Conservation (phyloP, 2,888 invertebrate species). For the Erebia ligea region DNA sequence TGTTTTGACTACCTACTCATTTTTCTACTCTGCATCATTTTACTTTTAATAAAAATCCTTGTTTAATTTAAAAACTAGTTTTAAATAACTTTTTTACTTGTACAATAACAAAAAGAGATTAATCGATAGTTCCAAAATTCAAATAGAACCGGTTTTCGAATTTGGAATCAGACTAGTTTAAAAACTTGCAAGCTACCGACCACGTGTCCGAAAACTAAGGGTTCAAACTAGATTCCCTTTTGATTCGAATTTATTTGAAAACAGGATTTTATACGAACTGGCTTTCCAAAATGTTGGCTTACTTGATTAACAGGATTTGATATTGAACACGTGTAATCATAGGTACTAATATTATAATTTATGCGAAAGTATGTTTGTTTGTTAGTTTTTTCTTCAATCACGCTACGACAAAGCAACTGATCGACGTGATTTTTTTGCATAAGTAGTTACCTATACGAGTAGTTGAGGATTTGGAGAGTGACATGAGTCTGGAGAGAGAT, state of each 20-base stretch:
- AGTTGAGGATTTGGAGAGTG: too few relatives aligned
- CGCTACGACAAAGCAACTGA: too few relatives aligned
- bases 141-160: constrained; percentile 46
- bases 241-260: constrained; percentile 48
- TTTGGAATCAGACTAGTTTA: constrained; percentile 44
- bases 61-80: constrained; percentile 8
- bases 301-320: constrained; percentile 38
- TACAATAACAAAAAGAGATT: constrained; percentile 22
- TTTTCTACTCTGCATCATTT: too few relatives aligned
- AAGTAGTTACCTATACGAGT: too few relatives aligned
- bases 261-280: constrained; percentile 51
- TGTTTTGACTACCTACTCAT: too few relatives aligned
- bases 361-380: too few relatives aligned
- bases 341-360: too few relatives aligned
- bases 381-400: too few relatives aligned
- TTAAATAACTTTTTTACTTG: neutral
- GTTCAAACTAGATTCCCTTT: constrained; percentile 51
- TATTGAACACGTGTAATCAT: constrained; percentile 12
- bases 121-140: constrained; percentile 46
- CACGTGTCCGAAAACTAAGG: constrained; percentile 47
- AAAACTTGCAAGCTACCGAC: constrained; percentile 40
- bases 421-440: too few relatives aligned
- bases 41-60: too few relatives aligned
- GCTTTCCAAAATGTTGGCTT: constrained; percentile 40
- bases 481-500: too few relatives aligned